Base-by-base conservation (phyloP, 2,888 invertebrate genomes). In the Campopleginae sp. region DNA sequence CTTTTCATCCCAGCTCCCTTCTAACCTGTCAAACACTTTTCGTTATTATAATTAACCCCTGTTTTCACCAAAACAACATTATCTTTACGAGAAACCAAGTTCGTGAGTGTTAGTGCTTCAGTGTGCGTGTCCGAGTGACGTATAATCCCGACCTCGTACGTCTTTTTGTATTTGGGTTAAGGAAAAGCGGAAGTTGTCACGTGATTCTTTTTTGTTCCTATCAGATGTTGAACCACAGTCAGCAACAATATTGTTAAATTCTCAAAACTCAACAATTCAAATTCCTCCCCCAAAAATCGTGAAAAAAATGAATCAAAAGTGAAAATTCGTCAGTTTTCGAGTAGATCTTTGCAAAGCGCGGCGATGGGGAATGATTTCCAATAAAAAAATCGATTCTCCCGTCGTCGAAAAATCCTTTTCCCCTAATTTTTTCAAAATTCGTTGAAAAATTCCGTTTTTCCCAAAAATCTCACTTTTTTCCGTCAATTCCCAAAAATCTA, bases 121-220 rank as follows among this genome's bases (percentile, higher is more conserved):
- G 38, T 54, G 14, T 58, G 27, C 27, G 58, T 58, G 14, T 58
- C 4, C 23, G 31, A 27, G 72, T 58, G 71, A 71, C 71, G 58
- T 72, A 54, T 14, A 42, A 72, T 72, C 42, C 58, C 58, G 51
- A 23, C 12, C 68, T 38, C 54, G 54, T 76, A 51, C 38, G 10
- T 54, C 23, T 66, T 51, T 77, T 38, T 51, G 19, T 48, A 44
- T 77, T 38, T 66, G 76, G 44, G 33, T 63, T 38, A 51, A 63
- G 31, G 71, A 54, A 71, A 84, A 86, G 61, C 82, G 85, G 82
- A 86, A 86, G 85, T 86, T 77, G 80, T 77, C 42, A 12, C 51
- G 77, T 82, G 82, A 76, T 65, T 71, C 48, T n/a, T 38, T 42
- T 38, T 19, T 71, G 65, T 31, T 63, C 19, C 31, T 27, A n/a